These are phyloP conservation scores for Tiliacea aurago DNA, from an alignment of 2,888 invertebrate species.

Conservation along the genomic window DNA sequence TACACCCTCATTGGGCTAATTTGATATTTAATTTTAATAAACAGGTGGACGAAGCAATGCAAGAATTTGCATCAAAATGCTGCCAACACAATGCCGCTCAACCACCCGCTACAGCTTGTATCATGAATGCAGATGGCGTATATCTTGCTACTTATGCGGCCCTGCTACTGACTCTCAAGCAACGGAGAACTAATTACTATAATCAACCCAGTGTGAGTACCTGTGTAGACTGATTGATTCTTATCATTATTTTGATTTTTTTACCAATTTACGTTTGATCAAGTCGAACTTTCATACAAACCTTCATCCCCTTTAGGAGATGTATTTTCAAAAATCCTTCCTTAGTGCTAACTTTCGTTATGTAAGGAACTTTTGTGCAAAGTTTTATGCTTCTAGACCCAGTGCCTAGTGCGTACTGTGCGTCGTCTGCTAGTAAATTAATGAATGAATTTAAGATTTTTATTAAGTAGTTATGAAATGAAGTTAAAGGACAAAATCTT, in stretches of 20 bases:
- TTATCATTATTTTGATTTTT: background rate
- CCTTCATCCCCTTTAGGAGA: background rate
- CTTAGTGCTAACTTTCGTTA: background rate
- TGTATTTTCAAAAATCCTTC: background rate
- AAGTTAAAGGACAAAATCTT: background rate
- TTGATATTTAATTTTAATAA: background rate
- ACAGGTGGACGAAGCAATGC: slow-evolving; percentile 96
- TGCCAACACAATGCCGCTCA: slow-evolving; percentile 94
- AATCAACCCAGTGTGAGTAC: slow-evolving; percentile 86
- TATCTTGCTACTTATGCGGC: slow-evolving; percentile 97
- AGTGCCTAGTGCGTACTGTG: background rate
- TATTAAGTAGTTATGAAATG: background rate
- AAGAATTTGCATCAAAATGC: slow-evolving; percentile 97
- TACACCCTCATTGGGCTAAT: background rate
- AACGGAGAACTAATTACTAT: slow-evolving; percentile 95
- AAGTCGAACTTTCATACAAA: background rate
- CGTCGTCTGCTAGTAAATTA: background rate
- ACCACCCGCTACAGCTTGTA: slow-evolving; percentile 92
- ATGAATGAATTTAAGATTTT: background rate
- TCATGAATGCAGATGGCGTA: slow-evolving; percentile 98
- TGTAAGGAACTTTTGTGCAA: background rate
- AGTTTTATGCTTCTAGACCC: background rate
- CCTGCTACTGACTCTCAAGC: slow-evolving; percentile 94
- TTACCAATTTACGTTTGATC: background rate
- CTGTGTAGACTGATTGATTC: background rate